Base-by-base conservation (phyloP, 1,140 invertebrate species). In the Hormaphis cornu region DNA sequence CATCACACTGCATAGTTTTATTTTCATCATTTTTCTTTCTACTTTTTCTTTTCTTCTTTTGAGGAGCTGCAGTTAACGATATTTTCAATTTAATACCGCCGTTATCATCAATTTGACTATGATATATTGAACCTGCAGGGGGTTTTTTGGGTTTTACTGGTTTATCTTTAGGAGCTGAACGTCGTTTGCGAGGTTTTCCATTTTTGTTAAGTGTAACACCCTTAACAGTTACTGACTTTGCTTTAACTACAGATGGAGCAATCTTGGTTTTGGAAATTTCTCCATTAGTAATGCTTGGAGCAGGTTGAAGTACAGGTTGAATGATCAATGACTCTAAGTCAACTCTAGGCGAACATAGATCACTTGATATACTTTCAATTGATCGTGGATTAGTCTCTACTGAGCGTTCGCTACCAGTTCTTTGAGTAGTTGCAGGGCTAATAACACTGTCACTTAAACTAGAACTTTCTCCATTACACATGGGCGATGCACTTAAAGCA, bases 61-160 rank as follows among this genome's bases (percentile, higher is more conserved):
- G 56, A 24, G 66, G 66, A 20, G 46, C 70, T 22, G 73, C 72
- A 18, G 71, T 73, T 40, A 73, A 73, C 63, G 83, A 84, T 76
- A 86, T 86, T 73, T 82, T 80, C 37, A 86, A 76, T 75, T 85
- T 85, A 20, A 86, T 85, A 42, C 61, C 61, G 5, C 84, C 83
- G 72, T 84, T 81, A 72, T 84, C 81, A 74, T 83, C 81, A 56
- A 85, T 84, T 73, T 83, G 80, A 73, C 80, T 82, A 52, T 81
- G 79, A 72, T 82, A 82, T 70, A 79, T 80, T 7, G 79, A 74
- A 9, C 73, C 74, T 12, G 71, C 71, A 18, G 71, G 66, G 3
- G 69, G 70, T 46, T 70, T 73, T 44, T 71, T 71, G 12, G 70
- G 44, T 48, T 70, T 70, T 9, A 59, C 20, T 37, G 30, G 24